Base-by-base conservation (phyloP, 1,140 invertebrate species). In the Meloidogyne exigua region DNA sequence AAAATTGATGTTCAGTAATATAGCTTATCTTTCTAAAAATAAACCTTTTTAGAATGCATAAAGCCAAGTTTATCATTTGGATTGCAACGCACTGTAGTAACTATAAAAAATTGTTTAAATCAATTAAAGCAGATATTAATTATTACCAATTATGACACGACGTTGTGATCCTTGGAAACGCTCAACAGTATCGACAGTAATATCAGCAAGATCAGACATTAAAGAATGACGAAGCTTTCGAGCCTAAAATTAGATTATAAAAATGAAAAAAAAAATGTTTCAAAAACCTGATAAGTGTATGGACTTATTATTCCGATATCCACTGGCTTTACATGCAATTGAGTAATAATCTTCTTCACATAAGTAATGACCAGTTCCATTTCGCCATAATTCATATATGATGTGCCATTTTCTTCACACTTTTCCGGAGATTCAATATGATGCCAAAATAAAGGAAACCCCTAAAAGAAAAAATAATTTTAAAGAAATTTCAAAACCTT, bases 241-340 rank as follows among this genome's bases (percentile, higher is more conserved):
- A 7, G 68, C 72, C 75, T 76, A 23, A 62, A 76, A 57, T n/a
- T n/a, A n/a, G 36, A 68, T 63, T n/a, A 1, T 7, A 73, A 18
- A 39, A 73, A 25, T 65, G 0, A 23, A 15, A 23, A 13, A n/a
- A 70, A 70, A 12, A 32, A 39, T 18, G 5, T 15, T 42, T 44
- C 5, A 18, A 18, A 75, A 44, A 78, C 76, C 42, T 98, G 95
- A 88, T 93, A 93, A 74, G 91, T 88, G 88, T 98, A 98, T 0
- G 95, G 95, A 9, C 95, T 93, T 71, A 98, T 93, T 77, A 98
- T 92, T 9, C 95, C 95, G 86, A 97, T 92, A 83, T 95, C 92
- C 67, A 91, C 88, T 66, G 90, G 87, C 5, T 80, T 85, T 13
- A 95, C 77, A 36, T 91, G 90, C 67, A 88, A 87, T 66, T 91